Percentiles rank a stretch among this genome's conserved stretches.
Evolutionary conservation across 2,113 vertebrate species (phyloP).

Genomic region (Himantopus leucocephalus): DNA sequence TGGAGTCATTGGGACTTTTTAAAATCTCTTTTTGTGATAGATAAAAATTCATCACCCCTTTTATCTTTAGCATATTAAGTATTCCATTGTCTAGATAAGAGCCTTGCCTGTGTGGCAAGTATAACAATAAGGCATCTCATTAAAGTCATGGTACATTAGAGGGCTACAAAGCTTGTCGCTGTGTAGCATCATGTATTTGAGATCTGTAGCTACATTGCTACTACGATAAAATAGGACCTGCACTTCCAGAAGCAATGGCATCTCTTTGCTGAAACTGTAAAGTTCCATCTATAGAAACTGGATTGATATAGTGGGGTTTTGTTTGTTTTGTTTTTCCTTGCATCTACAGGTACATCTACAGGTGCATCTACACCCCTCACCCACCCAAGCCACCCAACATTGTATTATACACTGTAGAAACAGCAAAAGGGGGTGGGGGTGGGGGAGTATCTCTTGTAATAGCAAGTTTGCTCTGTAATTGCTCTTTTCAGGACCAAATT

Average conservation of each 20-base stretch:
- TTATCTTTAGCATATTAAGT: neutral
- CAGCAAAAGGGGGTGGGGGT: accelerated
- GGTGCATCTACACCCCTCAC: too few species aligned
- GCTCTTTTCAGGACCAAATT: neutral
- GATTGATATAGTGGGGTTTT: neutral
- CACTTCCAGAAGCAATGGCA: neutral
- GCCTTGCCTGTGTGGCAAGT: neutral
- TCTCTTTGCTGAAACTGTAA: neutral
- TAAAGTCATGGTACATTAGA: neutral
- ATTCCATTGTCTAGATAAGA: neutral
- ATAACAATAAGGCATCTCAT: neutral
- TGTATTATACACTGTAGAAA: neutral
- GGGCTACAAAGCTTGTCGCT: neutral
- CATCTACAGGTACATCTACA: neutral
- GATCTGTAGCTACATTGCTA: neutral
- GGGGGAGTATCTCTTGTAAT: neutral
- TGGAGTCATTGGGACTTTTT: neutral
- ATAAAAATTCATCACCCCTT: neutral
- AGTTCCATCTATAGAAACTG: neutral
- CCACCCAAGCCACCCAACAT: neutral
- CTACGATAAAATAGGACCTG: neutral
- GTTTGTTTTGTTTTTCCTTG: neutral
- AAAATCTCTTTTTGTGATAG: neutral
- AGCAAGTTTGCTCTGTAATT: neutral
- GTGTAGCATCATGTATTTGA: neutral